Conservation (phyloP, 1,140 invertebrate species). For the Rhysida immarginata region DNA sequence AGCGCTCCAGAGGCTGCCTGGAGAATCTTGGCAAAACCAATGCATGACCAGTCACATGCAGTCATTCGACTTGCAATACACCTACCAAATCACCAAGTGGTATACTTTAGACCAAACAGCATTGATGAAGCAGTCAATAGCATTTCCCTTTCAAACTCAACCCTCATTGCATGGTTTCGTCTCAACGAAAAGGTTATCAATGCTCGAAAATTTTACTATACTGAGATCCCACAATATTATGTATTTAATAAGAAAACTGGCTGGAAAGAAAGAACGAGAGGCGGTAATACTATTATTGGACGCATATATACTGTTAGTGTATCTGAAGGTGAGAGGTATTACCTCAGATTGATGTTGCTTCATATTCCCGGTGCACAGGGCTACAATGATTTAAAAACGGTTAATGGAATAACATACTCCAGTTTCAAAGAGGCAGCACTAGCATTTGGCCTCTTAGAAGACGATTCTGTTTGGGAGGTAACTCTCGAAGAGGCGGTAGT, state of each 20-base stretch:
- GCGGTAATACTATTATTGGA: slow-evolving; percentile 19
- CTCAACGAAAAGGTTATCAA: too few relatives aligned
- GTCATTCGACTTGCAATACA: too few relatives aligned
- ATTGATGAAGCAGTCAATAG: too few relatives aligned
- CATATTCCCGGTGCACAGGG: slow-evolving; percentile 29
- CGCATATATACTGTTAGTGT: slow-evolving; percentile 28
- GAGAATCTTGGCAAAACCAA: slow-evolving; percentile 26
- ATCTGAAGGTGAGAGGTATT: slow-evolving; percentile 27
- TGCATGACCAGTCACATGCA: slow-evolving; percentile 25
- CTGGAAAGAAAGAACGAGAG: too few relatives aligned
- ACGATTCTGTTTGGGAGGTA: slow-evolving; percentile 26
- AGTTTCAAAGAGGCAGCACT: slow-evolving; percentile 29
- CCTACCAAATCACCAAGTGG: too few relatives aligned
- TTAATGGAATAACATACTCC: slow-evolving; percentile 29
- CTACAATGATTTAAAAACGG: slow-evolving; percentile 29
- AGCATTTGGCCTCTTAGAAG: slow-evolving; percentile 22
- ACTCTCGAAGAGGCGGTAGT: slow-evolving; percentile 26
- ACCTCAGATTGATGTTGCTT: too few relatives aligned
- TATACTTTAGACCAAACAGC: too few relatives aligned
- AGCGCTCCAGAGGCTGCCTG: slow-evolving; percentile 29
- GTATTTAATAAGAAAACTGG: too few relatives aligned
- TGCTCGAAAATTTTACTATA: too few relatives aligned
- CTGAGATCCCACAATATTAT: too few relatives aligned
- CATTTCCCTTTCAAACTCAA: slow-evolving; percentile 27
- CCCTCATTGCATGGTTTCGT: too few relatives aligned